These are phyloP conservation scores for Muschampia plurimacula DNA, from an alignment of 2,888 invertebrate species.

Conservation along the genomic window DNA sequence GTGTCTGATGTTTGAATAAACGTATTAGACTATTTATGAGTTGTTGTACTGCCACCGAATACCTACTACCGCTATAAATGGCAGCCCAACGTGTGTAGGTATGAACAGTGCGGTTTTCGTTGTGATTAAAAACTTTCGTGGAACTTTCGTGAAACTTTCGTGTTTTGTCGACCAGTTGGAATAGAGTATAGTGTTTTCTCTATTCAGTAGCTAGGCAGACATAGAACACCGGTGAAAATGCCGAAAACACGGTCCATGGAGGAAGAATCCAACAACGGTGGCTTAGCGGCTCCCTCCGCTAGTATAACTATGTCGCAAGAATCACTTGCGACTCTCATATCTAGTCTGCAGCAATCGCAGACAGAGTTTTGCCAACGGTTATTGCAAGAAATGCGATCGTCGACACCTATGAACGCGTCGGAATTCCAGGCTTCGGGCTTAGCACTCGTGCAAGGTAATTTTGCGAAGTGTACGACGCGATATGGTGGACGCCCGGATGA, in stretches of 20 bases:
- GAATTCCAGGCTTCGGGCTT: background rate
- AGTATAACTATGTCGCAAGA: background rate
- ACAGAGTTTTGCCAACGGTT: background rate
- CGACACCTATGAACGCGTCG: background rate
- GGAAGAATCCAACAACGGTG: background rate
- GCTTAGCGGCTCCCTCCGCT: background rate
- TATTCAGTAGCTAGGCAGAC: background rate
- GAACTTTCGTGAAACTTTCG: too few species aligned
- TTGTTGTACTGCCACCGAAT: too few species aligned
- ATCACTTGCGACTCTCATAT: background rate
- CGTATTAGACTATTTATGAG: too few species aligned
- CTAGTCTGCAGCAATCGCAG: background rate
- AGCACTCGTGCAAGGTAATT: background rate
- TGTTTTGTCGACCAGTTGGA: background rate
- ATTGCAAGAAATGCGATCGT: background rate
- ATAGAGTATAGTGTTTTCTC: background rate
- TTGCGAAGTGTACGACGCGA: slow-evolving; percentile 12
- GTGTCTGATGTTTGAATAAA: too few species aligned
- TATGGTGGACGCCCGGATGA: slow-evolving; percentile 11
- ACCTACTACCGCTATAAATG: background rate
- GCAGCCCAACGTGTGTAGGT: slow-evolving; percentile 3
- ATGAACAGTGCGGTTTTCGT: background rate
- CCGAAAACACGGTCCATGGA: background rate
- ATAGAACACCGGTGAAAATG: background rate
- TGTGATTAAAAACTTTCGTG: too few species aligned